A percentile compares a stretch with the other conserved stretches of the same genome.
Conservation (phyloP, 2,113 vertebrate genomes). For the Passer montanus region DNA sequence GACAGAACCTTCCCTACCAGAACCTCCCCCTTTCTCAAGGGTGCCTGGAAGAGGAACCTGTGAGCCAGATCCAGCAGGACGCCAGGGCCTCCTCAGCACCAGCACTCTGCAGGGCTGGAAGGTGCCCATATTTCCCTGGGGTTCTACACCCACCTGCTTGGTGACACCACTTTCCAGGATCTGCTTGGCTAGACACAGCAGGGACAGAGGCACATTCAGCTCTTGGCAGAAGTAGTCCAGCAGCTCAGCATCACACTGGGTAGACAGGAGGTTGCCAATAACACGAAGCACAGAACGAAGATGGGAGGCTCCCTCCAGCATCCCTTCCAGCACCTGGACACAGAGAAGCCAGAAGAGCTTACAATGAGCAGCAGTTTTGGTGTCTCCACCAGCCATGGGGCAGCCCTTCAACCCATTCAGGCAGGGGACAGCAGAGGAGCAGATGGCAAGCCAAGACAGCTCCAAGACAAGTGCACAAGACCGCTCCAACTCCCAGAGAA, state of each 20-base stretch:
- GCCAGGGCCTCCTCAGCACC: background rate
- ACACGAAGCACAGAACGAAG: slow-evolving; percentile 78
- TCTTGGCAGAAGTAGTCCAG: slow-evolving; percentile 70
- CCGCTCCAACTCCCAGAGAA: background rate
- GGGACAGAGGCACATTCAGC: slow-evolving; percentile 76
- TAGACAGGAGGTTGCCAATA: slow-evolving; percentile 78
- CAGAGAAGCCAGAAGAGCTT: background rate
- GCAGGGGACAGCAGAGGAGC: background rate
- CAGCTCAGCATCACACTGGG: slow-evolving; percentile 67
- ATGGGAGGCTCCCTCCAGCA: slow-evolving; percentile 71
- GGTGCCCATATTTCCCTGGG: background rate
- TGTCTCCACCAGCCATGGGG: background rate
- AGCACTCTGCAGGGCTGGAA: background rate
- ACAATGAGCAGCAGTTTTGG: background rate
- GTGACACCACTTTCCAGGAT: slow-evolving; percentile 69
- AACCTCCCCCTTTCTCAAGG: background rate
- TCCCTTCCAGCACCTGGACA: slow-evolving; percentile 78
- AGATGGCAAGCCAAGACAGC: background rate
- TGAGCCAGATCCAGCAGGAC: background rate
- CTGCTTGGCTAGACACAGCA: slow-evolving; percentile 76
- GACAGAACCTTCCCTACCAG: background rate
- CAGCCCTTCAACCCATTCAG: background rate
- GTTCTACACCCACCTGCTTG: slow-evolving; percentile 73
- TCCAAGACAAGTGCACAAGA: background rate
- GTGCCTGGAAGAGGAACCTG: background rate